Evolutionary conservation across 2,797 vertebrate species (phyloP).

Genomic region (Falco berigora): DNA sequence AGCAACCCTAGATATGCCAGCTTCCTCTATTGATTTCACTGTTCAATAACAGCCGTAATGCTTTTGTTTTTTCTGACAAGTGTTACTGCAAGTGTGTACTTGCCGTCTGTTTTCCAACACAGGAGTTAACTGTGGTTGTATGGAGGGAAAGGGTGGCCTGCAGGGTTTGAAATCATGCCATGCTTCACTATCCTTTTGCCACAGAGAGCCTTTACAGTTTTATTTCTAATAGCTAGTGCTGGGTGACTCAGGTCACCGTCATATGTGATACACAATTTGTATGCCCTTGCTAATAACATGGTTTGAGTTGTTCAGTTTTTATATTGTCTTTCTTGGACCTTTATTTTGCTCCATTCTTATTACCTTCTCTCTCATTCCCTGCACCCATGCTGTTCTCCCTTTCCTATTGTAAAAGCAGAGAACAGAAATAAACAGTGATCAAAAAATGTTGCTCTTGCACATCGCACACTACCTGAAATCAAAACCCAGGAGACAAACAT

Average conservation of each 20-base stretch:
- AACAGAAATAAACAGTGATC: constrained; percentile 13
- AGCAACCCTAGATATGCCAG: background rate
- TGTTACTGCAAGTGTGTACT: background rate
- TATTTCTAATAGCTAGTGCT: background rate
- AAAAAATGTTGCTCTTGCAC: background rate
- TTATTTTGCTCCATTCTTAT: background rate
- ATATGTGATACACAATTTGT: background rate
- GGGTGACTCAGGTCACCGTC: background rate
- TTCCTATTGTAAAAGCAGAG: background rate
- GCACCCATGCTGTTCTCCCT: background rate
- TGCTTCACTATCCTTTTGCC: background rate
- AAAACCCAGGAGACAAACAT: background rate
- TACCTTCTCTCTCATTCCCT: background rate
- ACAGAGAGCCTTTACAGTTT: background rate
- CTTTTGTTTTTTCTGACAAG: background rate
- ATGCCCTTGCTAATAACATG: background rate
- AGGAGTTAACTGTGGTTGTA: background rate
- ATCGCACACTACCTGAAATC: background rate
- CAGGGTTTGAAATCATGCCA: background rate
- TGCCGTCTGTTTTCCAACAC: background rate
- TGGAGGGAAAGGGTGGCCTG: background rate
- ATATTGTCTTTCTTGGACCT: background rate
- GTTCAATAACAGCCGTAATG: background rate
- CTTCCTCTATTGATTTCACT: background rate
- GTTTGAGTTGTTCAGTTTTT: background rate